Conservation (phyloP, 2,113 vertebrate species). For the Strix aluco region DNA sequence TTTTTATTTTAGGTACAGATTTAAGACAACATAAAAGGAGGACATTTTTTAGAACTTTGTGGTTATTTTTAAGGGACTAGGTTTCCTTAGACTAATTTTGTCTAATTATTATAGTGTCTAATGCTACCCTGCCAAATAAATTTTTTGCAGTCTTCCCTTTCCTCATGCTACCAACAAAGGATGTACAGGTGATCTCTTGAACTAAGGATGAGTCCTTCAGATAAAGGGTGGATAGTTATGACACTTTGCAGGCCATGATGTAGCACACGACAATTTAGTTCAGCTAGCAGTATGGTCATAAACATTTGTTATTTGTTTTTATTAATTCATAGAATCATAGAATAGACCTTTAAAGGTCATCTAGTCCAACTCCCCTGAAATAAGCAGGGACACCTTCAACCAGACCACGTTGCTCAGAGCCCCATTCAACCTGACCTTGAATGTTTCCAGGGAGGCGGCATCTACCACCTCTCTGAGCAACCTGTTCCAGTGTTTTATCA, state of each 20-base stretch:
- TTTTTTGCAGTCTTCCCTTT: neutral
- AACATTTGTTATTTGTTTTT: neutral
- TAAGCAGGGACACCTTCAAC: neutral
- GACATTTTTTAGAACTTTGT: neutral
- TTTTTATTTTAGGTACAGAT: neutral
- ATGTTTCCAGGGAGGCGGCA: neutral
- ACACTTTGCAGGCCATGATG: neutral
- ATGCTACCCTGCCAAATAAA: neutral
- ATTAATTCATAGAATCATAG: neutral
- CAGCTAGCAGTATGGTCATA: neutral
- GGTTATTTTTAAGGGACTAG: neutral
- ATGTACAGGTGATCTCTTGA: neutral
- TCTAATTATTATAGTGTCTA: neutral
- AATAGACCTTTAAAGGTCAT: neutral
- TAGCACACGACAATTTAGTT: neutral
- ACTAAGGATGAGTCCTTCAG: neutral
- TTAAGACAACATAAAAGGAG: neutral
- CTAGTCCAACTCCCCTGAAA: too few species aligned
- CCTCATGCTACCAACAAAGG: neutral
- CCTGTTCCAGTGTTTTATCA: neutral
- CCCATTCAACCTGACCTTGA: neutral
- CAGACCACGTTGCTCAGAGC: neutral
- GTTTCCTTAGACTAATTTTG: neutral
- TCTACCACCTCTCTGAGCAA: too few species aligned
- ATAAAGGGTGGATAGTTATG: neutral